phyloP scores from a whole-genome alignment of 2,888 invertebrate species.

The Diaperis boleti region DNA sequence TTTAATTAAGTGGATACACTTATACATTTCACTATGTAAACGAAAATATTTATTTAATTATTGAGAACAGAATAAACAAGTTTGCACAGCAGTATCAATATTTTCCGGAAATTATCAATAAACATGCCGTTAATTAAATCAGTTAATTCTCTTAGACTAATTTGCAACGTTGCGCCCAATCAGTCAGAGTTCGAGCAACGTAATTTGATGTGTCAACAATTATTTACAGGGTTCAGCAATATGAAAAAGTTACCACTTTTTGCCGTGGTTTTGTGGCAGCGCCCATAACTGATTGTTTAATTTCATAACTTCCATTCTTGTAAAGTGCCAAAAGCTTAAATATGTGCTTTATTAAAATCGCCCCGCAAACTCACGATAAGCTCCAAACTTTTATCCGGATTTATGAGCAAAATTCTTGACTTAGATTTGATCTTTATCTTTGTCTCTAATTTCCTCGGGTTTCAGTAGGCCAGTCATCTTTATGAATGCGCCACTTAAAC shows the following conservation, averaged over 20 bases:
- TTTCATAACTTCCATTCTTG: too few species aligned
- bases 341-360: conserved; percentile 16
- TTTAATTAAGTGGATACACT: conserved; percentile 29
- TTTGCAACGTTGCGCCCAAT: too few species aligned
- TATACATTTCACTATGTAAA: conserved; percentile 8
- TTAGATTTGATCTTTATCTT: conserved; percentile 27
- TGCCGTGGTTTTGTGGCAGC: too few species aligned
- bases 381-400: conserved; percentile 12
- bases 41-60: conserved; percentile 31
- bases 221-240: too few species aligned
- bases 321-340: neutral
- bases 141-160: neutral
- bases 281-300: too few species aligned
- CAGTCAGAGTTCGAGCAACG: too few species aligned
- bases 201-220: too few species aligned
- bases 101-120: neutral
- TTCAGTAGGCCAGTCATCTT: conserved; percentile 15
- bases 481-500: conserved; percentile 23
- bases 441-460: conserved; percentile 16
- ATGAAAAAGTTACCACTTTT: too few species aligned
- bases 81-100: neutral
- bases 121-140: neutral
- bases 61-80: neutral
- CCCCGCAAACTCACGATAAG: conserved; percentile 8
- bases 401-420: conserved; percentile 18